A percentile compares a stretch with the other conserved stretches of the same genome.
These are phyloP conservation scores for Myrmecophaga tridactyla DNA, from an alignment of 2,113 vertebrate genomes.

Conservation along the genomic window DNA sequence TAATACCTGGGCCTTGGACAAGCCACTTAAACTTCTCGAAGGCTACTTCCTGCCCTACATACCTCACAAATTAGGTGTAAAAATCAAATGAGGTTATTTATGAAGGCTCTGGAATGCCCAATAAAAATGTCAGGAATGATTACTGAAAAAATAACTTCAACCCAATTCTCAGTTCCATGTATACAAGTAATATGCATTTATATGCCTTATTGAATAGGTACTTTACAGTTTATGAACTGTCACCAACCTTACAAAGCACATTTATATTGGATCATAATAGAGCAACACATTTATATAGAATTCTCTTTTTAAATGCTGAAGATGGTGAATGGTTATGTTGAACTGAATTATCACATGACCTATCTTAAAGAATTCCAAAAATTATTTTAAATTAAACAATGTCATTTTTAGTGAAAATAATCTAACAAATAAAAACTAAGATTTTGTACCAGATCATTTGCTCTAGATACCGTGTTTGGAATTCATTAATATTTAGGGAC, in stretches of 20 bases:
- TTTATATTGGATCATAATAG: background rate
- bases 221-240: background rate
- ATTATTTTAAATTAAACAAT: background rate
- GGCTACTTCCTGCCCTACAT: constrained; percentile 45
- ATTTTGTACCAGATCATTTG: background rate
- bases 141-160: background rate
- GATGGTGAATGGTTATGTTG: background rate
- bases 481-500: background rate
- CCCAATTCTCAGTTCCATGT: background rate
- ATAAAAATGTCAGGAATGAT: background rate
- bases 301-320: background rate
- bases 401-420: background rate
- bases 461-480: background rate
- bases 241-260: background rate
- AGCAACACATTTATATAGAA: background rate
- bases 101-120: background rate
- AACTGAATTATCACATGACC: background rate
- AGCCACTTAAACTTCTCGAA: constrained; percentile 51
- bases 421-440: background rate
- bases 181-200: background rate
- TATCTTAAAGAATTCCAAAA: background rate
- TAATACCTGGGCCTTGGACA: constrained; percentile 65
- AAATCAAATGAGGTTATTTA: constrained; percentile 49
- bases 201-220: background rate
- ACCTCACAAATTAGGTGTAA: constrained; percentile 6